Base-by-base conservation (phyloP, 1,140 invertebrate genomes). In the Harpegnathos saltator region DNA sequence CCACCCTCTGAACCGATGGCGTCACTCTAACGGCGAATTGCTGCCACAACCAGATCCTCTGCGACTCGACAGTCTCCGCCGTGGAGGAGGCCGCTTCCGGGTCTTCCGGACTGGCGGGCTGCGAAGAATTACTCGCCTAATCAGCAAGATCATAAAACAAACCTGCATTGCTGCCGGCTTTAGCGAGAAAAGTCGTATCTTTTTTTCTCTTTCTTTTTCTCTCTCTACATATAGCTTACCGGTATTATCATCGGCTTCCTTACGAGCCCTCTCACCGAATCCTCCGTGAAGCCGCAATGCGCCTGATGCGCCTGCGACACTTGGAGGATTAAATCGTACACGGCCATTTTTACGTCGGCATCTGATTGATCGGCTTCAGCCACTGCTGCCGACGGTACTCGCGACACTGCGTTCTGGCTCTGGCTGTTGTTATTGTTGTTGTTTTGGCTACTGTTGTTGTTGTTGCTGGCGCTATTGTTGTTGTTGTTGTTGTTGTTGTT, bases 251-350 rank as follows among this genome's bases (percentile, higher is more conserved):
- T 95, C 61, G 97, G 97, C 92, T 97, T 97, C 77, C 96, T 94
- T n/a, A 96, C 95, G 24, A 98, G 94, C 72, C 95, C 95, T 83
- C 96, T 95, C 3, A 97, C 96, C 86, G 96, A 96, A 86, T 99
- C 98, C 86, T 99, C 98, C 9, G 97, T 98, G 92, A 98, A 98
- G 84, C 96, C 96, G 94, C 98, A 99, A 93, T 98, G 97, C 62
- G 97, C 96, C 86, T 97, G 97, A 94, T 99, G 98, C 3, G 98
- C 98, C 90, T 98, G 97, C 1, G 97, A 97, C 7, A 99, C 97
- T 87, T 97, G 97, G 80, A 98, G 95, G 84, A 98, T 98, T 77
- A 98, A 95, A 92, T 99, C 98, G 91, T 98, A 98, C 63, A 97
- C 96, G 7, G 96, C 96, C 82, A 96, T 91, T 86, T 95, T 96